These are phyloP conservation scores for Cephus cinctus DNA, from an alignment of 1,140 invertebrate genomes.

Conservation along the genomic window DNA sequence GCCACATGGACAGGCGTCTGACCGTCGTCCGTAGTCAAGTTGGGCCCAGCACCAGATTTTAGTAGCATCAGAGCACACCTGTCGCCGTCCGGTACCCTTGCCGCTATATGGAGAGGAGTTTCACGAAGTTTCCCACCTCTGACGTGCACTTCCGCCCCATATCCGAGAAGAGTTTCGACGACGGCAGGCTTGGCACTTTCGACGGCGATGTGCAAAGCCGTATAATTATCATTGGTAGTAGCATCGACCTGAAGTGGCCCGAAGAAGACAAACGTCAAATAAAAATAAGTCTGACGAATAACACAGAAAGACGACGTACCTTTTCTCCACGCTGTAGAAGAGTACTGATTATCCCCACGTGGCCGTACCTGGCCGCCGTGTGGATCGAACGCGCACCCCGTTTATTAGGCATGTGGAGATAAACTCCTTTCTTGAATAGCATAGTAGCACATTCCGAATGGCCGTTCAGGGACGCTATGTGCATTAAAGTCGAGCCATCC, in stretches of 20 bases:
- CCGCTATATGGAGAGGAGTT: slow-evolving; percentile 94
- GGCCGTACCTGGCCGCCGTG: slow-evolving; percentile 88
- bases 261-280: slow-evolving; percentile 18
- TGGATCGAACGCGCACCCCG: slow-evolving; percentile 89
- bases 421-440: slow-evolving; percentile 98
- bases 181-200: slow-evolving; percentile 93
- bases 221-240: slow-evolving; percentile 87
- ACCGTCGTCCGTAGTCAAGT: slow-evolving; percentile 88
- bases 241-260: slow-evolving; percentile 40
- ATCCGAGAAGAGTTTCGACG: slow-evolving; percentile 94
- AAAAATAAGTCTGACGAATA: not conserved
- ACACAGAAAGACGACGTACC: slow-evolving; percentile 54
- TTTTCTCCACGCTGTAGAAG: slow-evolving; percentile 93
- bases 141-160: slow-evolving; percentile 95
- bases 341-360: slow-evolving; percentile 96
- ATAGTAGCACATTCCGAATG: slow-evolving; percentile 98
- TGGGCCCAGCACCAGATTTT: slow-evolving; percentile 95
- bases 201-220: slow-evolving; percentile 98
- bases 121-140: slow-evolving; percentile 85
- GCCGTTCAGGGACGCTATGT: slow-evolving; percentile 94
- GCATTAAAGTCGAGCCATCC: slow-evolving; percentile 97
- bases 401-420: slow-evolving; percentile 99
- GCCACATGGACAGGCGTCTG: slow-evolving; percentile 93
- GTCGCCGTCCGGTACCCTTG: slow-evolving; percentile 89
- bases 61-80: slow-evolving; percentile 96